Percentiles rank a stretch among this genome's conserved stretches.
phyloP scores from a whole-genome alignment of 2,888 invertebrate genomes.

The Bruchidius siliquastri region DNA sequence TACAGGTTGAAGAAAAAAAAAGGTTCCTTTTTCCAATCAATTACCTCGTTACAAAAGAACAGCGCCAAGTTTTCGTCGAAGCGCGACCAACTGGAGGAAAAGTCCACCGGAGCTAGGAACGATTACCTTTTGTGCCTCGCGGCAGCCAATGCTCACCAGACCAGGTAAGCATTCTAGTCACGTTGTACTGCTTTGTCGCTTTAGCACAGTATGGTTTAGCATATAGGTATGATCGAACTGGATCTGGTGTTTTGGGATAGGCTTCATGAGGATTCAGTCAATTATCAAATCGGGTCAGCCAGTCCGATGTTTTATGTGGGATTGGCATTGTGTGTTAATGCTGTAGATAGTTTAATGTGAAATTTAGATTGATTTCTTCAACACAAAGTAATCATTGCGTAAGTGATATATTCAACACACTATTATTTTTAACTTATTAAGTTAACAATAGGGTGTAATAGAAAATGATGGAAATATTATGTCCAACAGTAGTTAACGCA shows the following conservation, averaged over 20 bases:
- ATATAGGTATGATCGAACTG: background rate
- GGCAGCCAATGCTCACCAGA: constrained; percentile 88
- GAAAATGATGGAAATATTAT: too few relatives aligned
- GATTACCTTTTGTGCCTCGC: constrained; percentile 89
- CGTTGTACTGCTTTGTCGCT: background rate
- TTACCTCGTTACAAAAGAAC: constrained; percentile 92
- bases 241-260: background rate
- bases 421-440: too few relatives aligned
- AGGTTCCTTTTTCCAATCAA: constrained; percentile 92
- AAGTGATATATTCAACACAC: too few relatives aligned
- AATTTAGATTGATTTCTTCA: too few relatives aligned
- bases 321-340: too few relatives aligned
- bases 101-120: constrained; percentile 90
- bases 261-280: background rate
- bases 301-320: too few relatives aligned
- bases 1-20: constrained; percentile 89
- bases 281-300: background rate
- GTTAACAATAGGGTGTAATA: too few relatives aligned
- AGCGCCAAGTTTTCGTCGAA: constrained; percentile 93
- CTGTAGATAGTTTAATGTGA: too few relatives aligned
- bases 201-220: background rate
- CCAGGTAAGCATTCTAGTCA: constrained; percentile 31
- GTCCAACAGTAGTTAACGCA: too few relatives aligned
- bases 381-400: too few relatives aligned
- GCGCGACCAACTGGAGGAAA: constrained; percentile 86